These are phyloP conservation scores for Bungarus multicinctus DNA, from an alignment of 2,113 vertebrate species.

Conservation along the genomic window DNA sequence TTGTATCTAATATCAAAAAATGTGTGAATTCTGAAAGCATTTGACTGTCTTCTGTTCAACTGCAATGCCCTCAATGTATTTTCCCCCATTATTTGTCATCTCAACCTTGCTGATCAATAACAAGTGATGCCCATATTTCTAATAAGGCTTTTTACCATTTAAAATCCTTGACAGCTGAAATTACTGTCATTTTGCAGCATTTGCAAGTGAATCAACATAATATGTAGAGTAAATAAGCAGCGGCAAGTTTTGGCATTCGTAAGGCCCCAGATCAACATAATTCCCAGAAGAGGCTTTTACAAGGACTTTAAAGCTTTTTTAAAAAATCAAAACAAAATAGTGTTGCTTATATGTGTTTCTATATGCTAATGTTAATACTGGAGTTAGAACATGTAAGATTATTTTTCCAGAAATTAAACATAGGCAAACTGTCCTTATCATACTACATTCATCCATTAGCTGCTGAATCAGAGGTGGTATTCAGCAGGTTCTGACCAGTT, in stretches of 20 bases:
- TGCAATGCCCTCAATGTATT: conserved; percentile 32
- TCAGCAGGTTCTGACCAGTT: no score
- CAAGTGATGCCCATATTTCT: conserved; percentile 38
- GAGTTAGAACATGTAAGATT: neutral
- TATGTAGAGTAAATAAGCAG: neutral
- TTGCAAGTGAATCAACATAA: conserved; percentile 20
- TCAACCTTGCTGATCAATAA: conserved; percentile 34
- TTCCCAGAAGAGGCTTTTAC: neutral
- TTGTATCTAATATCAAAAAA: conserved; percentile 32
- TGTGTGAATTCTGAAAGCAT: conserved; percentile 37
- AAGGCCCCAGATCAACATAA: neutral
- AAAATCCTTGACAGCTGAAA: conserved; percentile 57
- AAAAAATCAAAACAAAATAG: neutral
- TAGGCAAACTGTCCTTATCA: neutral
- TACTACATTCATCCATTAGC: neutral
- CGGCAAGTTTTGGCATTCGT: neutral
- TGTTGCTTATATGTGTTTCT: neutral
- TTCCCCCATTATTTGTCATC: conserved; percentile 2
- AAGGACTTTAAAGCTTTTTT: neutral
- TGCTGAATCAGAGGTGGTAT: neutral
- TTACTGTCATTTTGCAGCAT: neutral
- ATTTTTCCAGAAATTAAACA: neutral
- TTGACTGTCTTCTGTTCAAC: conserved; percentile 34
- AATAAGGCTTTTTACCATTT: conserved; percentile 40
- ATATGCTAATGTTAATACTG: neutral